phyloP scores from a whole-genome alignment of 2,113 vertebrate species.

The Pygoscelis antarcticus region DNA sequence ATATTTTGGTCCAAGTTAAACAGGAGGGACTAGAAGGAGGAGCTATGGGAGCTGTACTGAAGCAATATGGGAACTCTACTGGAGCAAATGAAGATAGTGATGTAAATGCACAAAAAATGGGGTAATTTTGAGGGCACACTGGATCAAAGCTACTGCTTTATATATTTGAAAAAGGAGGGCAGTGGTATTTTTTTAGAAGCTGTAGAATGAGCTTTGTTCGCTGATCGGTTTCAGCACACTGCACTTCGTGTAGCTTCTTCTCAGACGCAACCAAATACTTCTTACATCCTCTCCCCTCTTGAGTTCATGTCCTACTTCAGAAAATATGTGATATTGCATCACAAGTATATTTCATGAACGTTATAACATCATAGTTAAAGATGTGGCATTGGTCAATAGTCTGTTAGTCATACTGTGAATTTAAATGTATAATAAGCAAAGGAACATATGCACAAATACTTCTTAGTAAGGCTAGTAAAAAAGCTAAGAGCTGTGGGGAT shows the following conservation, averaged over 20 bases:
- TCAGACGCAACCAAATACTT: not conserved
- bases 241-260: not conserved
- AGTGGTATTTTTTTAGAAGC: not conserved
- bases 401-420: not conserved
- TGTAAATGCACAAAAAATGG: not conserved
- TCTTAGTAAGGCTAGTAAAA: not conserved
- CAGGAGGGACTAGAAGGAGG: not conserved
- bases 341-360: not conserved
- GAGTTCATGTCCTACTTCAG: not conserved
- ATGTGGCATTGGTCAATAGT: not conserved
- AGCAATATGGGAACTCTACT: not conserved
- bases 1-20: not conserved
- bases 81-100: not conserved
- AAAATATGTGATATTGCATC: not conserved
- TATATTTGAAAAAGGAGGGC: not conserved
- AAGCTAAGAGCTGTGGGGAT: not conserved
- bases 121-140: not conserved
- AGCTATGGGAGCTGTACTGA: not conserved
- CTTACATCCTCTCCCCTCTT: not conserved
- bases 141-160: not conserved
- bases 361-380: not conserved
- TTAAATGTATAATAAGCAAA: not conserved
- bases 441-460: not conserved
- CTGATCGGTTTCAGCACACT: not conserved
- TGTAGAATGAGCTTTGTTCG: not conserved